Evolutionary conservation across 1,140 invertebrate genomes (phyloP).

Genomic region (Aphidius ervi): DNA sequence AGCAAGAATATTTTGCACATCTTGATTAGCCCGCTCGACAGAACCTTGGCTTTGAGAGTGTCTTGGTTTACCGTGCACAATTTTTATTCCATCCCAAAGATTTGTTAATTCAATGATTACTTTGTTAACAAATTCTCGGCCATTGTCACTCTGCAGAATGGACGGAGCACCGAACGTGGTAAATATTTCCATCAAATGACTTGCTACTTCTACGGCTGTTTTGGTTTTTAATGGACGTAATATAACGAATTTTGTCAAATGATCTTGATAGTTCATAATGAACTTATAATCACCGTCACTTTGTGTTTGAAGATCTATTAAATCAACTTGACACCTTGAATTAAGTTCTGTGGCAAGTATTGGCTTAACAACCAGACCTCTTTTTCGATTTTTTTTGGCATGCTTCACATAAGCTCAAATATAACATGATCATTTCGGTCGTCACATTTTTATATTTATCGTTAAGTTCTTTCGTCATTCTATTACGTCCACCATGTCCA

Average conservation of each 20-base stretch:
- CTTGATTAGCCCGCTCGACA: conserved; percentile 32
- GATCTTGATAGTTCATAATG: conserved; percentile 33
- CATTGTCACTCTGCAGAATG: conserved; percentile 31
- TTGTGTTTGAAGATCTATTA: conserved; percentile 24
- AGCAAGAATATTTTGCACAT: conserved; percentile 27
- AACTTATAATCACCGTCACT: conserved; percentile 29
- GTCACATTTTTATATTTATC: too few species aligned
- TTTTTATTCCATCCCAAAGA: conserved; percentile 29
- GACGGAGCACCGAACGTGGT: conserved; percentile 25
- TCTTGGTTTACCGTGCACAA: conserved; percentile 27
- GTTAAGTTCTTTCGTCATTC: too few species aligned
- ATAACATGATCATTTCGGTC: too few species aligned
- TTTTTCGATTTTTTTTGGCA: conserved; percentile 3
- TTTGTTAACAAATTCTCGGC: conserved; percentile 20
- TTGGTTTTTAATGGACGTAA: conserved; percentile 31
- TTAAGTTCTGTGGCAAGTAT: conserved; percentile 14
- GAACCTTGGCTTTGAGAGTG: conserved; percentile 31
- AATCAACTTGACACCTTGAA: conserved; percentile 24
- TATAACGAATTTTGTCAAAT: conserved; percentile 34
- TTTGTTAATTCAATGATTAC: conserved; percentile 24
- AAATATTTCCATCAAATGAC: conserved; percentile 30
- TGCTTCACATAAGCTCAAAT: too few species aligned
- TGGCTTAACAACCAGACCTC: conserved; percentile 8
- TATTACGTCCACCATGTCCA: too few species aligned
- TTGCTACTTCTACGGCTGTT: conserved; percentile 27